Conservation (phyloP, 2,888 invertebrate species). For the Heliconius hortense region DNA sequence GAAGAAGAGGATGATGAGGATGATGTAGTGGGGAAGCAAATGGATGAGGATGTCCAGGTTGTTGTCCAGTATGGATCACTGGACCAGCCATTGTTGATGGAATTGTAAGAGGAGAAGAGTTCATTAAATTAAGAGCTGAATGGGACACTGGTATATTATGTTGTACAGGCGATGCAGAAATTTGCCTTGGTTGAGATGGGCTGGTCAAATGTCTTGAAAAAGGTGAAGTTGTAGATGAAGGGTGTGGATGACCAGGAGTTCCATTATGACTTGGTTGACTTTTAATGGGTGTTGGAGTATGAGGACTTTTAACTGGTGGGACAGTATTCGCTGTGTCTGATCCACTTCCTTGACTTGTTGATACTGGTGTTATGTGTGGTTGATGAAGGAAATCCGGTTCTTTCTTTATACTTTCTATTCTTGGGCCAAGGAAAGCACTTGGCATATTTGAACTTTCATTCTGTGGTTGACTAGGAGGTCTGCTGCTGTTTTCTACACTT, state of each 20-base stretch:
- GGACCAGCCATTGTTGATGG: conserved; percentile 85
- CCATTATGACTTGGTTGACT: conserved; percentile 73
- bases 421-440: conserved; percentile 84
- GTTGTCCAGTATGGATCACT: conserved; percentile 88
- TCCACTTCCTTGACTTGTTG: conserved; percentile 71
- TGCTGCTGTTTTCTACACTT: conserved; percentile 73
- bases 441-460: conserved; percentile 75
- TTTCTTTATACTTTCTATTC: conserved; percentile 87
- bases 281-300: conserved; percentile 79
- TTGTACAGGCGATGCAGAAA: conserved; percentile 77
- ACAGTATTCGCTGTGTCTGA: conserved; percentile 74
- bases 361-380: conserved; percentile 77
- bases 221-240: conserved; percentile 75
- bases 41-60: conserved; percentile 86
- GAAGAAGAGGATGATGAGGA: conserved; percentile 87
- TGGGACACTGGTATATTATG: conserved; percentile 78
- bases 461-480: conserved; percentile 76
- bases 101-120: conserved; percentile 82
- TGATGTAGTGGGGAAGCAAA: conserved; percentile 87
- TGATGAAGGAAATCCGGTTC: conserved; percentile 85
- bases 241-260: conserved; percentile 66
- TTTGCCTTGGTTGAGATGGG: conserved; percentile 75
- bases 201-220: conserved; percentile 76
- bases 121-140: conserved; percentile 84
- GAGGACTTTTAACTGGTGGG: conserved; percentile 81